phyloP scores from a whole-genome alignment of 2,888 invertebrate species.

The Metalampra italica region DNA sequence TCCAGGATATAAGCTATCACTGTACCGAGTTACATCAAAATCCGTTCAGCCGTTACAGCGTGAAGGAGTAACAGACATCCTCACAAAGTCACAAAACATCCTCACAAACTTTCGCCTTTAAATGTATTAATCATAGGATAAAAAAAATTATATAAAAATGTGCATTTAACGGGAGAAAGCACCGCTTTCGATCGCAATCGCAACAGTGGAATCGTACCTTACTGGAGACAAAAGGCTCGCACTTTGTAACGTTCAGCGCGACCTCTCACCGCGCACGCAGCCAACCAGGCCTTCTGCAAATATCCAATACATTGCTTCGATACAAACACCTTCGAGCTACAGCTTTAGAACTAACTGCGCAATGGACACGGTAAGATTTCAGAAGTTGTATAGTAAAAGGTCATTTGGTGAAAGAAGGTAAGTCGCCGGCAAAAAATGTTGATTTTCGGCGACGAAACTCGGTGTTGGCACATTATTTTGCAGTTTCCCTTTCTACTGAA shows the following conservation, averaged over 20 bases:
- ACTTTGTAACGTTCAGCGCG: slow-evolving; percentile 75
- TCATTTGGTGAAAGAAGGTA: slow-evolving; percentile 33
- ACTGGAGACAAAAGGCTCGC: slow-evolving; percentile 74
- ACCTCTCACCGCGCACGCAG: slow-evolving; percentile 44
- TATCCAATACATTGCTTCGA: slow-evolving; percentile 35
- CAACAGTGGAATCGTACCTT: slow-evolving; percentile 36
- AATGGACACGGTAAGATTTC: slow-evolving; percentile 24
- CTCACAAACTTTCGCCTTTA: too few species aligned
- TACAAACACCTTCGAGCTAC: not conserved
- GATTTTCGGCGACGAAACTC: slow-evolving; percentile 49
- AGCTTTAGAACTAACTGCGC: slow-evolving; percentile 8
- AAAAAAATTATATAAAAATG: too few species aligned
- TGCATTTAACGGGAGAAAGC: too few species aligned
- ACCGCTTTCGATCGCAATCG: too few species aligned
- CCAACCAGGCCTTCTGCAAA: slow-evolving; percentile 20
- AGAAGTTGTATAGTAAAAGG: slow-evolving; percentile 36
- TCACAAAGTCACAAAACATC: too few species aligned
- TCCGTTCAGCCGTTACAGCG: too few species aligned
- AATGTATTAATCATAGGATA: too few species aligned
- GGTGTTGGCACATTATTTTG: not conserved
- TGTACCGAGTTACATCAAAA: too few species aligned
- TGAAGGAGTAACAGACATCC: too few species aligned
- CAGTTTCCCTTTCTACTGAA: not conserved
- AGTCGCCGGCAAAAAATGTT: slow-evolving; percentile 58
- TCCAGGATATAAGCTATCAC: too few species aligned